Conservation (phyloP, 2,113 vertebrate species). For the Nestor notabilis region DNA sequence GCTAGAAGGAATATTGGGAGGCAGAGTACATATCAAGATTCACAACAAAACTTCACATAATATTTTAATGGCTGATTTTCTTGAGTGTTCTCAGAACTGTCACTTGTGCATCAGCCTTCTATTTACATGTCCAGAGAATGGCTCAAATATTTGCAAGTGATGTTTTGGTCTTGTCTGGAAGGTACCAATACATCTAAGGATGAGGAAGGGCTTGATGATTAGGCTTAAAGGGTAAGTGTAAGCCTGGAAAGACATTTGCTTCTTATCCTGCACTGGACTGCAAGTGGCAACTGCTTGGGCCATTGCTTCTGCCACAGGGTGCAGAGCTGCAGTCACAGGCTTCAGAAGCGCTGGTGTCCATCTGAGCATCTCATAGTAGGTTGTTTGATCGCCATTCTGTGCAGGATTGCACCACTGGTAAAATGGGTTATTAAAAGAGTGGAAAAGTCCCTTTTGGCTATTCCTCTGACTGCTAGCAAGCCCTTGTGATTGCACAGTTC, state of each 20-base stretch:
- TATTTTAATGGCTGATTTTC: background rate
- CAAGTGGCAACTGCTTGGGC: background rate
- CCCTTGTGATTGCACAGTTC: background rate
- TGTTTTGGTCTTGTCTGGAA: background rate
- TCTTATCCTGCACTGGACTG: background rate
- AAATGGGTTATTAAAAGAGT: background rate
- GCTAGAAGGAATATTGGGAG: background rate
- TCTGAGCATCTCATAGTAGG: background rate
- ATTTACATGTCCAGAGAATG: background rate
- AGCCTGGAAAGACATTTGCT: background rate
- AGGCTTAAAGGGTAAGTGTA: background rate
- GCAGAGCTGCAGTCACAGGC: background rate
- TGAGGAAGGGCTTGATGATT: background rate
- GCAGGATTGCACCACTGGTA: background rate
- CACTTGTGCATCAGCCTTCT: background rate
- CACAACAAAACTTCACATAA: background rate
- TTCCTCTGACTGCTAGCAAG: background rate
- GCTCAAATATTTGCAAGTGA: background rate
- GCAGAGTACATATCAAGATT: background rate
- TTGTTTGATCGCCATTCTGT: background rate
- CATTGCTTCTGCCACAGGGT: background rate
- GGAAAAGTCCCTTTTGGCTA: background rate
- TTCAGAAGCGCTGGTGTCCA: background rate
- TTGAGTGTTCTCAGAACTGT: background rate
- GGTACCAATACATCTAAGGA: background rate